phyloP scores from a whole-genome alignment of 2,113 vertebrate genomes.

The Callionymus lyra region DNA sequence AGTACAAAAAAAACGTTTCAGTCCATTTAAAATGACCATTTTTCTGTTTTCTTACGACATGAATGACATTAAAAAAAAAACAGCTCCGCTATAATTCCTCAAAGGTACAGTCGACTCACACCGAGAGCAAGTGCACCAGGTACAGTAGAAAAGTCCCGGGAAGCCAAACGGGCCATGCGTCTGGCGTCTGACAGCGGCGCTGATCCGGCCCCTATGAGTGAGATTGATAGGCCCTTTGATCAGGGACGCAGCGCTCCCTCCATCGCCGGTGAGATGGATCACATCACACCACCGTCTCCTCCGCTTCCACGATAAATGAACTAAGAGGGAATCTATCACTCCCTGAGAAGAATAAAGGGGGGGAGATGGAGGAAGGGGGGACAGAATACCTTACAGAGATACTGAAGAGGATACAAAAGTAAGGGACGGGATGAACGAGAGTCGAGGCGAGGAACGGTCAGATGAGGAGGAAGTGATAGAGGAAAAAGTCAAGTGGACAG shows the following conservation, averaged over 20 bases:
- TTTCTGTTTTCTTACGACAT: no score
- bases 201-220: conserved; percentile 69
- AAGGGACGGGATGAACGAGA: conserved; percentile 18
- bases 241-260: conserved; percentile 65
- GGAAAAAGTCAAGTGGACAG: conserved; percentile 20
- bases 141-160: conserved; percentile 59
- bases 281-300: conserved; percentile 66
- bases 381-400: conserved; percentile 39
- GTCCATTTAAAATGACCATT: no score
- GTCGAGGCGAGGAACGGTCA: conserved; percentile 9
- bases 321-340: conserved; percentile 72
- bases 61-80: neutral
- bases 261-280: conserved; percentile 70
- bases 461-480: conserved; percentile 8
- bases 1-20: conserved; percentile 2
- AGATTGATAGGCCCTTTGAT: conserved; percentile 73
- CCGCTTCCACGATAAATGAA: conserved; percentile 73
- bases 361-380: conserved; percentile 25
- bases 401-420: conserved; percentile 35
- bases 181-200: conserved; percentile 59
- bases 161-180: conserved; percentile 48
- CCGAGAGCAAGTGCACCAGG: conserved; percentile 33
- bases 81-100: neutral
- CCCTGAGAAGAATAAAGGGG: conserved; percentile 30
- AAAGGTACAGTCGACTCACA: no score